Percentiles rank a stretch among this genome's conserved stretches.
Evolutionary conservation across 2,888 invertebrate species (phyloP).

Genomic region (Sminthurinus aureus): DNA sequence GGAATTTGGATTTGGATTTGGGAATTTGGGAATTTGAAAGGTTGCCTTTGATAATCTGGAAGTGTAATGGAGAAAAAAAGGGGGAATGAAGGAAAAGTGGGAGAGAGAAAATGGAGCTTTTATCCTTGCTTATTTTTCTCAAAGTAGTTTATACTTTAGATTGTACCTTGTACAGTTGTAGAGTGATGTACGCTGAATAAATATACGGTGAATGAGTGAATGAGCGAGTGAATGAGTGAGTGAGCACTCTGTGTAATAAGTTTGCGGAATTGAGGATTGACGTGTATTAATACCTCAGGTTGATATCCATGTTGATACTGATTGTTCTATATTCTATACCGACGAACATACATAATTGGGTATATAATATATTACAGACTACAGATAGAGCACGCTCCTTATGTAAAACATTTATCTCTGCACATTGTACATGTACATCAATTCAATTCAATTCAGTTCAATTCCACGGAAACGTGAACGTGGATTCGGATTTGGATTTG

Average conservation of each 20-base stretch:
- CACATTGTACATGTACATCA: background rate
- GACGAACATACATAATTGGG: background rate
- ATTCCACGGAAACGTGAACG: background rate
- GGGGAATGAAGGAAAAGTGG: background rate
- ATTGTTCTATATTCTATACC: background rate
- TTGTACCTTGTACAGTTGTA: too few relatives aligned
- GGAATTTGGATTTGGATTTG: background rate
- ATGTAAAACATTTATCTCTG: too few relatives aligned
- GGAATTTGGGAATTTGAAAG: background rate
- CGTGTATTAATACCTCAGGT: slow-evolving; percentile 9
- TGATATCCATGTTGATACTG: background rate
- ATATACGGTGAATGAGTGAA: too few relatives aligned
- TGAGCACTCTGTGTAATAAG: background rate
- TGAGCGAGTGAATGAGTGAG: background rate
- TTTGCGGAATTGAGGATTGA: background rate
- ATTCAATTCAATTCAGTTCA: background rate
- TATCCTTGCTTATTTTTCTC: background rate
- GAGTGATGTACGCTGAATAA: too few relatives aligned
- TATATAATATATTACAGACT: too few relatives aligned
- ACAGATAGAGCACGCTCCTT: too few relatives aligned
- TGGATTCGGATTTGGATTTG: background rate
- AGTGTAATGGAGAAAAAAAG: background rate
- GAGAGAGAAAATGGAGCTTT: background rate
- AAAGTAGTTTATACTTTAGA: background rate
- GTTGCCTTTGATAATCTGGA: background rate